Conservation (phyloP, 2,888 invertebrate genomes). For the Urechis unicinctus region DNA sequence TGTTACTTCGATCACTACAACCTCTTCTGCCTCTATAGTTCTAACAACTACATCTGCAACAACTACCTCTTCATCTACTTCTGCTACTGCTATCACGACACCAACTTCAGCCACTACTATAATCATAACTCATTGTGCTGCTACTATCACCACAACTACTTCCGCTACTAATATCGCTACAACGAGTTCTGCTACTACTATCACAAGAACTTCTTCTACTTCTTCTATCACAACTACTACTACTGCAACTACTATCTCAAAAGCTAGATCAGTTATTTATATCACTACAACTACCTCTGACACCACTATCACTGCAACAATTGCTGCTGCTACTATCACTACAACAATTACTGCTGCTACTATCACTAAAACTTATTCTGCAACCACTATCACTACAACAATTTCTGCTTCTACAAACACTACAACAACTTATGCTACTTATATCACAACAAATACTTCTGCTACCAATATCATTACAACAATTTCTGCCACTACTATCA, state of each 20-base stretch:
- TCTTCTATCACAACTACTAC: conserved; percentile 3
- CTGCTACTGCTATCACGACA: not conserved
- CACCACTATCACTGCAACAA: not conserved
- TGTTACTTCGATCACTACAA: too few relatives aligned
- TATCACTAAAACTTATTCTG: too few relatives aligned
- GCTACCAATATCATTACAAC: too few relatives aligned
- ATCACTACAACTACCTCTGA: not conserved
- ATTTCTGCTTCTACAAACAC: too few relatives aligned
- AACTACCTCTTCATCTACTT: too few relatives aligned
- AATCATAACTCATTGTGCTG: not conserved
- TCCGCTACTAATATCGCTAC: not conserved
- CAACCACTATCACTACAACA: too few relatives aligned
- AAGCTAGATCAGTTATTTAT: not conserved
- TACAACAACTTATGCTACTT: too few relatives aligned
- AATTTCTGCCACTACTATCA: too few relatives aligned
- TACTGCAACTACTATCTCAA: conserved; percentile 2
- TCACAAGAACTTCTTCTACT: not conserved
- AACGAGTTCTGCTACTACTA: conserved; percentile 1
- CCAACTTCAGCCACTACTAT: not conserved
- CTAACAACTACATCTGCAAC: too few relatives aligned
- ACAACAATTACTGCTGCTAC: too few relatives aligned
- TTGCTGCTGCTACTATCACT: too few relatives aligned
- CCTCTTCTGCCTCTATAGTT: too few relatives aligned
- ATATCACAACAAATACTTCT: not conserved
- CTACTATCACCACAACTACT: not conserved